Evolutionary conservation across 1,140 invertebrate species (phyloP), one percentile per base, ranked within the genome.

Genomic region (Cataglyphis hispanica): DNA sequence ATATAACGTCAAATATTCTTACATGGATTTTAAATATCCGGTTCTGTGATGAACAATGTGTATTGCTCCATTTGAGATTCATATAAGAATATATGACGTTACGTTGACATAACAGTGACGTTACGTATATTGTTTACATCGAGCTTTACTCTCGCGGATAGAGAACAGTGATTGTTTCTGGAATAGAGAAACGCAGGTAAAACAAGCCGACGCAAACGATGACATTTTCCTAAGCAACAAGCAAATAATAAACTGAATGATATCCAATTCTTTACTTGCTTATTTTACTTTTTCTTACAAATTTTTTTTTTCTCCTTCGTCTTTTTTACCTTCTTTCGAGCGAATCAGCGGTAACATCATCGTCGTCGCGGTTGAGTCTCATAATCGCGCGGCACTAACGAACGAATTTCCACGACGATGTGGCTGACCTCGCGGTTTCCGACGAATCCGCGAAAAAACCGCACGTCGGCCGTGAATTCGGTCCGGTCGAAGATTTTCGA

Each of bases 211-310:
- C 34, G 53, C 34, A 43, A 53, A 19, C 31, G 76, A 19, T 25
- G 76, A 83, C 87, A 77, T 90, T 89, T 90, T 81, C 84, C 75
- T 64, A 16, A 66, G 76, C 75, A 85, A 60, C 58, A 66, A 66
- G 64, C 27, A 61, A 69, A 86, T 77, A 90, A 90, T 90, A 91
- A 91, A 83, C 56, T 76, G 63, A 75, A 86, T 76, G 80, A 89
- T 69, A 56, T 61, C 75, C 31, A 91, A 90, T 91, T 91, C 86
- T 86, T 90, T 72, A 89, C 89, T 78, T 90, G 81, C 53, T 37
- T 60, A 84, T 86, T 89, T 67, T 74, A 34, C 60, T 58, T 40
- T 46, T 63, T 40, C 67, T 86, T 60, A 63, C 27, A 10, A 66
- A 66, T 37, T 66, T 76, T 78, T 88, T 88, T 84, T 85, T 72